phyloP scores from a whole-genome alignment of 2,797 vertebrate genomes.

The Cygnus olor region DNA sequence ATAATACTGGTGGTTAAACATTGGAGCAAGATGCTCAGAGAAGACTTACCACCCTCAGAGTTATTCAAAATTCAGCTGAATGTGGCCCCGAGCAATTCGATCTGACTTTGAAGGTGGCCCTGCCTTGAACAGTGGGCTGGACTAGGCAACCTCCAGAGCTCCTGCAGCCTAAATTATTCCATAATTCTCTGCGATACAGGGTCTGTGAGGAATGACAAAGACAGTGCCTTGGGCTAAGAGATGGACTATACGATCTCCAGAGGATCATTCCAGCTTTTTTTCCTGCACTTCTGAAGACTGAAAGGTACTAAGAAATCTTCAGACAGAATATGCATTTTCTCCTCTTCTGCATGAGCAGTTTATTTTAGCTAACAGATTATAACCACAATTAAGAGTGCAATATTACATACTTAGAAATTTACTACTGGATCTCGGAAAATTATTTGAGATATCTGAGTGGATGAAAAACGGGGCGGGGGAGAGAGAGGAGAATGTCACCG shows the following conservation, averaged over 20 bases:
- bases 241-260: not conserved
- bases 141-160: not conserved
- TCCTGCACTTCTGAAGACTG: not conserved
- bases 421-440: not conserved
- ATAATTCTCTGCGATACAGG: not conserved
- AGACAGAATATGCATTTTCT: not conserved
- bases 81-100: not conserved
- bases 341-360: not conserved
- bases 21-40: not conserved
- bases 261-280: not conserved
- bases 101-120: not conserved
- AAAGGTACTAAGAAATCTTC: constrained; percentile 29
- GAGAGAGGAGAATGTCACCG: not conserved
- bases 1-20: not conserved
- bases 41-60: not conserved
- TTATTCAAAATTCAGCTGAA: not conserved
- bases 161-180: not conserved
- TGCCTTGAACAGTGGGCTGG: not conserved
- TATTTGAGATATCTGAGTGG: not conserved
- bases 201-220: constrained; percentile 38
- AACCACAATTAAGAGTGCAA: not conserved
- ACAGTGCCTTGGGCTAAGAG: constrained; percentile 44
- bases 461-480: not conserved
- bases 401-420: not conserved
- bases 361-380: not conserved